Base-by-base conservation (phyloP, 23 tunicate species). In the Clavelina lepadiformis region DNA sequence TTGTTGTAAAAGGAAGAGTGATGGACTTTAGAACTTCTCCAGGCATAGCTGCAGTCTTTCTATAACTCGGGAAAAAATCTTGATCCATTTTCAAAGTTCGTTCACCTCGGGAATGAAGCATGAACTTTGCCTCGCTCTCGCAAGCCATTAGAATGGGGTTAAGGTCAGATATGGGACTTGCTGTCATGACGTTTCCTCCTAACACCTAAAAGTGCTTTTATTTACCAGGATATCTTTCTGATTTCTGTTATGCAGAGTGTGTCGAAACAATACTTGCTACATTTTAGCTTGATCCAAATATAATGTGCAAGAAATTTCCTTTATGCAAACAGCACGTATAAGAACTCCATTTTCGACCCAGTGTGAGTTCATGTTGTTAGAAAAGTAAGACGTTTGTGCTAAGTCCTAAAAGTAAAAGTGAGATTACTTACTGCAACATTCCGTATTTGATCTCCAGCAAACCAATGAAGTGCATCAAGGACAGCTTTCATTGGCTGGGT, bases 101-200 rank as follows among this genome's bases (percentile, higher is more conserved):
- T 13, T 93, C 86, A 3, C 53, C 59, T 7, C 51, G 34, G 0
- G 78, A 65, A 53, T 68, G 68, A 38, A 44, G 29, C 23, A 33
- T 51, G 24, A 80, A 75, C 22, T 74, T 71, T 6, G 82, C 95
- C 20, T 18, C 13, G 34, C 75, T 61, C 33, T 86, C 91, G 63
- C 68, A 62, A 31, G 95, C 85, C 83, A 94, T 71, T 0, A 82
- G 33, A 1, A 94, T 94, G 5, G 99, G 95, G 41, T 88, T 86
- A 33, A 94, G 63, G 53, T 94, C 99, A 15, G 99, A 94, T 31
- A 94, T 94, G 11, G 99, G 99, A 62, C 99, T 94, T 23, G 95
- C 99, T 6, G 95, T 85, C 88, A 85, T 85, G 19, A 82, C 51
- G 46, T 82, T 91, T 63, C 91, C 98, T 31, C 91, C 98, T 5